Percentiles rank a stretch among this genome's conserved stretches.
Conservation (phyloP, 2,888 invertebrate species). For the Metacarcinus magister region DNA sequence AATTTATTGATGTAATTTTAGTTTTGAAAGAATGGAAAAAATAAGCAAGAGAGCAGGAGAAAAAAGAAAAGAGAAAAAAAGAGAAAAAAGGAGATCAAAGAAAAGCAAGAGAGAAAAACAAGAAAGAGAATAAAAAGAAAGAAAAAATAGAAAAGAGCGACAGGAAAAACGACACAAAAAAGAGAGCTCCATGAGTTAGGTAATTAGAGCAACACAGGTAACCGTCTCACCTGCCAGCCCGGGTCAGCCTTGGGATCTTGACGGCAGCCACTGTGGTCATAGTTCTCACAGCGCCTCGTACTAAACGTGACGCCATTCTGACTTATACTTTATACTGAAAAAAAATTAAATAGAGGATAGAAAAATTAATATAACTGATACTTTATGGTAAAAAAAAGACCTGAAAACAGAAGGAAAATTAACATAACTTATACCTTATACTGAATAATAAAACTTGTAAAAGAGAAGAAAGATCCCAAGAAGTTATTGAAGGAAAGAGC, state of each 20-base stretch:
- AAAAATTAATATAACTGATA: too few species aligned
- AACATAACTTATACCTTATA: too few species aligned
- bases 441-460: too few species aligned
- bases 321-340: too few species aligned
- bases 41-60: not conserved
- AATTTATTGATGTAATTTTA: not conserved
- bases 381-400: too few species aligned
- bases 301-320: not conserved
- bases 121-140: not conserved
- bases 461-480: too few species aligned
- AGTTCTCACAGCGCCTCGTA: not conserved
- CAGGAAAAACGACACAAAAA: not conserved
- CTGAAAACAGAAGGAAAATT: too few species aligned
- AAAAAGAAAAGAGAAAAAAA: not conserved
- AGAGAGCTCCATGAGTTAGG: not conserved
- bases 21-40: not conserved
- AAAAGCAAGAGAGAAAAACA: not conserved
- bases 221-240: not conserved
- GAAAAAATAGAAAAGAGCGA: not conserved
- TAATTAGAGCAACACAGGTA: not conserved
- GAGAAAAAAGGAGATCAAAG: not conserved
- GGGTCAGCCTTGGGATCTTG: conserved; percentile 9
- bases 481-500: too few species aligned
- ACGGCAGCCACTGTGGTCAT: not conserved
- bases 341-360: too few species aligned